phyloP scores from a whole-genome alignment of 2,113 vertebrate species.

The Nibea coibor region DNA sequence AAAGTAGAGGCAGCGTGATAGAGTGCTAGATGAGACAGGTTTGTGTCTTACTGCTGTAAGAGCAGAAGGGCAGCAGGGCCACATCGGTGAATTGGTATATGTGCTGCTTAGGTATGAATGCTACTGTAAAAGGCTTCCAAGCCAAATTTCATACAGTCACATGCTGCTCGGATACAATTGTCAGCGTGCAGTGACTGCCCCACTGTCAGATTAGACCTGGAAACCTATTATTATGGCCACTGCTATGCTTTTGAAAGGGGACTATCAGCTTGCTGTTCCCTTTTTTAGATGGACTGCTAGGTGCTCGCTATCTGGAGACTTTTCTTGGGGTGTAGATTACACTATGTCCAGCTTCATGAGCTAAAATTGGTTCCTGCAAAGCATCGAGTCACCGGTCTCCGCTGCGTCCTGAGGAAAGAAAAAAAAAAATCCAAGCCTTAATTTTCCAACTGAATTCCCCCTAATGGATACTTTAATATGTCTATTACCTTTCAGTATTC shows the following conservation, averaged over 20 bases:
- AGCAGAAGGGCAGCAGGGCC: slow-evolving; percentile 10
- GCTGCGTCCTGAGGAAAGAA: background rate
- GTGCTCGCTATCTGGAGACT: background rate
- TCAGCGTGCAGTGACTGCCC: slow-evolving; percentile 23
- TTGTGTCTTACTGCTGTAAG: background rate
- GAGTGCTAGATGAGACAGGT: slow-evolving; percentile 31
- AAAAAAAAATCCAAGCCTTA: slow-evolving; percentile 19
- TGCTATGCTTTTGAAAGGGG: slow-evolving; percentile 26
- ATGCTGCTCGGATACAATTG: slow-evolving; percentile 25
- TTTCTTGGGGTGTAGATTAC: slow-evolving; percentile 27
- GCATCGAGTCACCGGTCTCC: slow-evolving; percentile 21
- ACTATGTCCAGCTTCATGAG: slow-evolving; percentile 18
- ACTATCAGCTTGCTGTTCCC: slow-evolving; percentile 13
- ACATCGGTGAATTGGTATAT: background rate
- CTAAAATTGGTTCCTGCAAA: slow-evolving; percentile 24
- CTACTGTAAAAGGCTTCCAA: slow-evolving; percentile 15
- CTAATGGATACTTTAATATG: slow-evolving; percentile 53
- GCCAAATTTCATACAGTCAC: slow-evolving; percentile 25
- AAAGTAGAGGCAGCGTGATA: background rate
- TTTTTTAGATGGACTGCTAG: slow-evolving; percentile 12
- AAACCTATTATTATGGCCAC: slow-evolving; percentile 24
- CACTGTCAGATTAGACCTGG: slow-evolving; percentile 26
- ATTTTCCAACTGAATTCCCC: slow-evolving; percentile 55
- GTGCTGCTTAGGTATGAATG: slow-evolving; percentile 16
- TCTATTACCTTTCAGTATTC: slow-evolving; percentile 35